These are phyloP conservation scores for Steinernema khuongi DNA, from an alignment of 1,140 invertebrate genomes.

Conservation along the genomic window DNA sequence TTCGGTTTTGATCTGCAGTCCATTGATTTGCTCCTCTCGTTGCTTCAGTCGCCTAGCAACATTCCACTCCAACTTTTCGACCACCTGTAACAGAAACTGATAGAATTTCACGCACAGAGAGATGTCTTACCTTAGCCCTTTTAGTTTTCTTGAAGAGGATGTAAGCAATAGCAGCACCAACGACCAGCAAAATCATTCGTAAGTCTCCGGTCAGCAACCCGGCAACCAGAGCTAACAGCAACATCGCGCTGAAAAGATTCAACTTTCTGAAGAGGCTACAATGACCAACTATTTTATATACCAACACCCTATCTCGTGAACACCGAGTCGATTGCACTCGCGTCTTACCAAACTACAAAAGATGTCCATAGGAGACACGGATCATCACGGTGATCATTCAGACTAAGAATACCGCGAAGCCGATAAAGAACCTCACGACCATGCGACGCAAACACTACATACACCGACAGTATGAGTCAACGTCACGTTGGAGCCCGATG, in stretches of 20 bases:
- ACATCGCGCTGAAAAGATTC: background rate
- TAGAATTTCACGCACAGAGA: background rate
- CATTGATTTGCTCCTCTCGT: background rate
- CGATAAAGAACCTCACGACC: too few species aligned
- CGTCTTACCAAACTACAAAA: background rate
- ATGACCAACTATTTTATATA: background rate
- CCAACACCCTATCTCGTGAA: background rate
- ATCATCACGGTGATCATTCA: background rate
- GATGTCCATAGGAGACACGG: background rate
- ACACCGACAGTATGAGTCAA: too few species aligned
- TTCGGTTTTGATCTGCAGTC: background rate
- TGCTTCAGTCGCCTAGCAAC: background rate
- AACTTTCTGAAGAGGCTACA: background rate
- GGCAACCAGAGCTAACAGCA: background rate
- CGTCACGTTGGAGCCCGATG: too few species aligned
- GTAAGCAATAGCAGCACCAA: background rate
- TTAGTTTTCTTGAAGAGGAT: background rate
- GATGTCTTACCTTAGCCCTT: background rate
- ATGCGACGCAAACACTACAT: too few species aligned
- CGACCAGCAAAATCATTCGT: too few species aligned
- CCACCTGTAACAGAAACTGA: background rate
- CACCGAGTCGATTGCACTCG: background rate
- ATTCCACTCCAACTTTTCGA: background rate
- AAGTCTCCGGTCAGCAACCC: too few species aligned
- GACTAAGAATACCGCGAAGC: too few species aligned